These are phyloP conservation scores for Callinectes sapidus DNA, from an alignment of 2,888 invertebrate species.

Conservation along the genomic window DNA sequence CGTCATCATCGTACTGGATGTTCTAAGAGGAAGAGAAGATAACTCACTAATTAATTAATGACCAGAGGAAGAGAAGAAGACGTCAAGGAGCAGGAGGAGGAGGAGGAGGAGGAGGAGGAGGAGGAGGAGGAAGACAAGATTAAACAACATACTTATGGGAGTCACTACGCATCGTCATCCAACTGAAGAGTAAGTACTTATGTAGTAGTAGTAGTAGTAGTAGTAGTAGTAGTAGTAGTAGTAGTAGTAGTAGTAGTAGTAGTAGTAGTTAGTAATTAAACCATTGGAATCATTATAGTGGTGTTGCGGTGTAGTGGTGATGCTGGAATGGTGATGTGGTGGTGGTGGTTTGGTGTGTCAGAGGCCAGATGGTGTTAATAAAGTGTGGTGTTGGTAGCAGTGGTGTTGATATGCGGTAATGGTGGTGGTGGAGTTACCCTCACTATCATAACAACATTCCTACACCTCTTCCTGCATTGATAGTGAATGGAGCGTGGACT, in stretches of 20 bases:
- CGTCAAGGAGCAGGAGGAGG: neutral
- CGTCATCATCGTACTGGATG: neutral
- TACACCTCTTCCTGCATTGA: neutral
- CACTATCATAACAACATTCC: neutral
- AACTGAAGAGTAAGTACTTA: constrained; percentile 4
- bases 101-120: neutral
- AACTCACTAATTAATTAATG: constrained; percentile 6
- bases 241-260: neutral
- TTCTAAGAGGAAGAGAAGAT: constrained; percentile 5
- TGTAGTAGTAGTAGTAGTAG: neutral
- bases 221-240: neutral
- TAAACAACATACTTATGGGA: constrained; percentile 1
- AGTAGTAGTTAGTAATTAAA: neutral
- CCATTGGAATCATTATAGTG: too few relatives aligned
- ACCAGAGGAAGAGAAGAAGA: neutral
- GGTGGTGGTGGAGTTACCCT: neutral
- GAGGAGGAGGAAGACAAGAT: neutral
- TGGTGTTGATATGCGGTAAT: neutral
- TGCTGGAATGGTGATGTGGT: neutral
- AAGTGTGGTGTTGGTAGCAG: neutral
- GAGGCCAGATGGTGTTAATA: neutral
- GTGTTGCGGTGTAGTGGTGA: neutral
- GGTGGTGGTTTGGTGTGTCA: neutral
- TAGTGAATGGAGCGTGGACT: neutral
- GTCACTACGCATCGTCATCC: neutral